Evolutionary conservation across 2,113 vertebrate species (phyloP), one percentile per base, ranked within the genome.

Genomic region (Prionailurus viverrinus): DNA sequence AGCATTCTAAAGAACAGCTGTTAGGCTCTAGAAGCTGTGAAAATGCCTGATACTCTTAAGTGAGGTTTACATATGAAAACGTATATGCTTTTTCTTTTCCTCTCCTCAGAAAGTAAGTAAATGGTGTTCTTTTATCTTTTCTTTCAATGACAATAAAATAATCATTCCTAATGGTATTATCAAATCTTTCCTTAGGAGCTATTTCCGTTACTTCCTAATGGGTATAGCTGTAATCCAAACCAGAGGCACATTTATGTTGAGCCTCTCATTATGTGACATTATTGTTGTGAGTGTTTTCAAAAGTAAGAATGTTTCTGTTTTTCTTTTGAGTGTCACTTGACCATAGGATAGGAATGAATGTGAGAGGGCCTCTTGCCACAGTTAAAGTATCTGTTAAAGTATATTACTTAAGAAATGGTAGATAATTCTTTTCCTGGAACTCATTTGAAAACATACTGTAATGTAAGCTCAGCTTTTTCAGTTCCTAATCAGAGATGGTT

Each of bases 141-240:
- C 66, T 25, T 39, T 90, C 48, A 68, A n/a, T 88, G 36, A 61
- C 23, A 18, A 69, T 91, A 66, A 86, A 95, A 71, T 83, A 80
- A 92, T 27, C 41, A 53, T 83, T 87, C 29, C 55, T 92, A 29
- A 80, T 78, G 53, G 68, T 76, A 71, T 58, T 92, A 66, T 66
- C 48, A 65, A 29, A 45, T 78, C 23, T 92, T 91, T 66, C 48
- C 69, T 89, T 41, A 69, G 88, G 65, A 88, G 36, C 21, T 13
- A 7, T 94, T 96, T 96, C 53, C 66, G 91, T 96, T 81, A 31
- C n/a, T 94, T 76, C 23, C 66, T 93, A 53, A 41, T 89, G 71
- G 36, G 33, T 45, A 92, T 78, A 61, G 53, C 81, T 69, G 11
- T 96, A 84, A 91, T 78, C 19, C 69, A 94, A 88, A 82, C 73